phyloP scores from a whole-genome alignment of 2,113 vertebrate genomes.

The Antechinus stuartii region DNA sequence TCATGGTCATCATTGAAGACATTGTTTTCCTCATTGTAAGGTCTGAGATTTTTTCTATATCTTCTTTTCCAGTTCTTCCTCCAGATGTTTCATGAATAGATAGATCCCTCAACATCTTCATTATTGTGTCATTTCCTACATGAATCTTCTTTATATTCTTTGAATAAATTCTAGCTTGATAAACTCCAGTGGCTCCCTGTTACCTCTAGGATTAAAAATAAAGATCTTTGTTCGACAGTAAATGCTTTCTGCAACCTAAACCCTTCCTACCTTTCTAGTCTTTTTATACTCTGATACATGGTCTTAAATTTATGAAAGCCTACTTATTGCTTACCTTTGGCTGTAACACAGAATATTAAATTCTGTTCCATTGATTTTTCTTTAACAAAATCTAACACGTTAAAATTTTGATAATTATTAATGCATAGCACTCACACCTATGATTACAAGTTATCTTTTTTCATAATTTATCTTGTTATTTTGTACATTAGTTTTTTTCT shows the following conservation, averaged over 20 bases:
- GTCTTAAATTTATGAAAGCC: neutral
- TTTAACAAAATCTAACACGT: neutral
- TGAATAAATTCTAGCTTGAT: too few species aligned
- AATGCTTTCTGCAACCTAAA: too few species aligned
- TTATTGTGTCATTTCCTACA: too few species aligned
- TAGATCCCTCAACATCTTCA: too few species aligned
- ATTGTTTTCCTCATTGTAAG: too few species aligned
- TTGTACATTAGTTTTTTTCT: neutral
- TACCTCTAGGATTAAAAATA: too few species aligned
- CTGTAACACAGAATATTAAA: neutral
- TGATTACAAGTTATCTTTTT: neutral
- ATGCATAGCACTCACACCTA: neutral
- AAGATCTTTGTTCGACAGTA: too few species aligned
- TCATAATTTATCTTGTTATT: neutral
- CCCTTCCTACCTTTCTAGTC: neutral
- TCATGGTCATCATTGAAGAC: too few species aligned
- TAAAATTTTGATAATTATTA: neutral
- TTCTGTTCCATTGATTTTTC: neutral
- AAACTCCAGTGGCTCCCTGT: too few species aligned
- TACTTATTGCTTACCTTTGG: neutral
- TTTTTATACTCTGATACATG: neutral
- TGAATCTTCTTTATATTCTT: too few species aligned
- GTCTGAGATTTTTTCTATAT: neutral
- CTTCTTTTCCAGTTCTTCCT: neutral
- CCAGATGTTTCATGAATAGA: neutral